Percentiles rank a stretch among this genome's conserved stretches.
Conservation (phyloP, 53 echinoderm and acorn worm species). For the Temnopleurus reevesii region DNA sequence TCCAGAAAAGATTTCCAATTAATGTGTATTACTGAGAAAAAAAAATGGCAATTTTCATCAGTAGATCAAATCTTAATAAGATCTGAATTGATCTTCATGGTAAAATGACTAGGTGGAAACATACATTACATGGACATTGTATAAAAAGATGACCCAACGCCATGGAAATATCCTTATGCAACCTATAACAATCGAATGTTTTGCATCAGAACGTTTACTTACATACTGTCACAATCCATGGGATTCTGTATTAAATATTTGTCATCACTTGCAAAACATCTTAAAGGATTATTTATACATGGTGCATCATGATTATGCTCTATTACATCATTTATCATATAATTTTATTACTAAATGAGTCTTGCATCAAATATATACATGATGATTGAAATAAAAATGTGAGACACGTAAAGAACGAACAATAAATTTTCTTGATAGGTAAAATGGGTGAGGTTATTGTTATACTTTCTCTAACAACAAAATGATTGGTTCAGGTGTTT, state of each 20-base stretch:
- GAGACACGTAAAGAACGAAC: background rate
- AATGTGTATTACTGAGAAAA: too few relatives aligned
- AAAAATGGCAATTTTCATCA: too few relatives aligned
- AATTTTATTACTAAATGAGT: background rate
- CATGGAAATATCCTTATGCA: too few relatives aligned
- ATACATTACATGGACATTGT: too few relatives aligned
- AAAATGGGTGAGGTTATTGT: too few relatives aligned
- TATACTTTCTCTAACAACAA: too few relatives aligned
- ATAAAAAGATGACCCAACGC: too few relatives aligned
- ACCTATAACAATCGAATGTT: background rate
- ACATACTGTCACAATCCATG: slow-evolving; percentile 24
- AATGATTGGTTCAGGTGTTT: background rate
- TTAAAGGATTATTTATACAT: background rate
- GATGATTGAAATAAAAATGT: background rate
- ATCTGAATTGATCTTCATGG: too few relatives aligned
- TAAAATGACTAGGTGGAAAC: too few relatives aligned
- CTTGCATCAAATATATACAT: background rate
- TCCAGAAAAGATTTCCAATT: too few relatives aligned
- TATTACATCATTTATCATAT: background rate
- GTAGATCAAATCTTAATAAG: too few relatives aligned
- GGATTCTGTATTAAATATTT: background rate
- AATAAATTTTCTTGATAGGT: background rate
- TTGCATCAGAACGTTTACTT: slow-evolving; percentile 69
- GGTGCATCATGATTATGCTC: background rate
- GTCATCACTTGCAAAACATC: slow-evolving; percentile 33